Base-by-base conservation (phyloP, 2,888 invertebrate genomes). In the Brachylomia viminalis region DNA sequence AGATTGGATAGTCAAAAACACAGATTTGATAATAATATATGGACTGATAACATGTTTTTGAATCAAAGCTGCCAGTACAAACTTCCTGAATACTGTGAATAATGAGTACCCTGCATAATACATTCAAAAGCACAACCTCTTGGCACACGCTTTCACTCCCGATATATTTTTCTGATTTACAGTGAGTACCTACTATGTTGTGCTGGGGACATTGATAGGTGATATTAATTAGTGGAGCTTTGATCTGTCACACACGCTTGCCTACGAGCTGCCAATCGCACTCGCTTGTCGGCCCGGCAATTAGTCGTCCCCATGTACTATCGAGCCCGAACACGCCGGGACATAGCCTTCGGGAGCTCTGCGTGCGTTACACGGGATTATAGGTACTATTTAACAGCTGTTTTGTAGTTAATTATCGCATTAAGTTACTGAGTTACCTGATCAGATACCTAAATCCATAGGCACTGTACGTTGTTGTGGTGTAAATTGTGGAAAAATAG, bases 191-290 rank as follows among this genome's bases (percentile, higher is more conserved):
- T 54, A 47, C 33, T 54, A 47, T 56, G 61, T 69, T 69, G 73
- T 80, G 70, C 65, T 71, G 54, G 72, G 49, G 81, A 85, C 84
- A 80, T 83, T 86, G 89, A 87, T 87, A 87, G 82, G 81, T 88
- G 84, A 85, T 91, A 92, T 92, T 93, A 93, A 94, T 94, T 94
- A 94, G 88, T 78, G 83, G 84, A 83, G 90, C 89, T 91, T 90
- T 88, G 91, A 91, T 90, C 87, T 92, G 92, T 91, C 92, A 91
- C 89, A 89, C 85, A 90, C 88, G 88, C 89, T 86, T 86, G 90
- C 86, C 86, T 86, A 85, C 85, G 85, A 89, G 84, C 92, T 94
- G 94, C 90, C 94, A 93, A 92, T 92, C 89, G 91, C 93, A 94
- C 88, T 87, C 88, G 90, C 84, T 87, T 85, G 88, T 86, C 90